phyloP scores from a whole-genome alignment of 2,797 vertebrate species.

The Euthynnus affinis region DNA sequence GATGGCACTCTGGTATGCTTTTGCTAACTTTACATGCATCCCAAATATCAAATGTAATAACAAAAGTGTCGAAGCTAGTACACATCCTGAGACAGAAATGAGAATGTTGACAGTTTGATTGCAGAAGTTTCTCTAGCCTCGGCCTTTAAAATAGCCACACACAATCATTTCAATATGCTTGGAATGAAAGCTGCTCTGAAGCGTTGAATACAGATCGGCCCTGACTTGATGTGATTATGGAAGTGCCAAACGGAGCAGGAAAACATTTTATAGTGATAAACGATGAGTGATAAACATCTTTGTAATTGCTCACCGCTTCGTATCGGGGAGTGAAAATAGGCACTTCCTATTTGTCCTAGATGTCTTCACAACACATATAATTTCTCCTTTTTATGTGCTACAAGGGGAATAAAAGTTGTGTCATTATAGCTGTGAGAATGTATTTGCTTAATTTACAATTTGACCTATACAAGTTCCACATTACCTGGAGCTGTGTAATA shows the following conservation, averaged over 20 bases:
- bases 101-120: constrained; percentile 70
- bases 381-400: constrained; percentile 63
- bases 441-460: constrained; percentile 71
- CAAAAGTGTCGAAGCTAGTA: constrained; percentile 33
- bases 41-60: constrained; percentile 56
- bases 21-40: constrained; percentile 30
- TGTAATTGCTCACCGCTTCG: constrained; percentile 60
- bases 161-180: constrained; percentile 66
- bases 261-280: constrained; percentile 57
- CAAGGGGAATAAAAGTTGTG: constrained; percentile 57
- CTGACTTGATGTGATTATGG: constrained; percentile 63
- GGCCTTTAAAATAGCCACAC: constrained; percentile 53
- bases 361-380: constrained; percentile 54
- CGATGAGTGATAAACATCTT: constrained; percentile 67
- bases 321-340: constrained; percentile 55
- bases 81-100: constrained; percentile 45
- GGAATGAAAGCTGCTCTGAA: constrained; percentile 52
- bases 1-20: constrained; percentile 18
- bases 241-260: constrained; percentile 48
- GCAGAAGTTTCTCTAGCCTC: constrained; percentile 53
- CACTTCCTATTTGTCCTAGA: constrained; percentile 48
- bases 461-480: constrained; percentile 59
- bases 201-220: constrained; percentile 62
- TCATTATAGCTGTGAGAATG: constrained; percentile 57
- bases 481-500: constrained; percentile 46